Evolutionary conservation across 2,888 invertebrate genomes (phyloP).

Genomic region (Heliconius erato): DNA sequence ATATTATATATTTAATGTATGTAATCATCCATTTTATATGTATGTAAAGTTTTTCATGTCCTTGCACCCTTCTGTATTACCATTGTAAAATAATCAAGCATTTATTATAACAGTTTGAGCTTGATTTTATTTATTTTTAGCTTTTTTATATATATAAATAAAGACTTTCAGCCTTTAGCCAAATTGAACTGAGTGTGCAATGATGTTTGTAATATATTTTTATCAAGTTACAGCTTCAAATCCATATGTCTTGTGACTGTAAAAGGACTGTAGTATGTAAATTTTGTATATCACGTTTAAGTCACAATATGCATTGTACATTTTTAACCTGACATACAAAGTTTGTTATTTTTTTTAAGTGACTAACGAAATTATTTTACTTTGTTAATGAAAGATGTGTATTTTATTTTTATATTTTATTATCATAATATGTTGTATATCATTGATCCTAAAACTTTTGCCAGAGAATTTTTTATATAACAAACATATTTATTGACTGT

Average conservation of each 20-base stretch:
- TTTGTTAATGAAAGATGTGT: conserved; percentile 50
- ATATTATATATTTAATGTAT: conserved; percentile 32
- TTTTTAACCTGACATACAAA: neutral
- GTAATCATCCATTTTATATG: conserved; percentile 35
- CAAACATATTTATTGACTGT: conserved; percentile 43
- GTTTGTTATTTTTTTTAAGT: conserved; percentile 24
- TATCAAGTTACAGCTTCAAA: neutral
- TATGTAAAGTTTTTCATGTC: conserved; percentile 38
- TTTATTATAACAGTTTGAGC: conserved; percentile 29
- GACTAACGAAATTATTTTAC: conserved; percentile 39
- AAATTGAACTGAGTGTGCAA: conserved; percentile 5
- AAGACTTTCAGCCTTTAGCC: neutral
- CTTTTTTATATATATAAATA: conserved; percentile 2
- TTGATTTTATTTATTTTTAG: conserved; percentile 26
- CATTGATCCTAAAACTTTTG: conserved; percentile 40
- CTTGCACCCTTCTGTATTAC: conserved; percentile 37
- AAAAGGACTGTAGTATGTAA: conserved; percentile 5
- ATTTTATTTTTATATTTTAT: conserved; percentile 53
- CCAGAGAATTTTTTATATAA: conserved; percentile 39
- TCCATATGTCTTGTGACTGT: conserved; percentile 2
- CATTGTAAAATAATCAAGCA: conserved; percentile 27
- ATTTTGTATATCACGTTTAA: conserved; percentile 11
- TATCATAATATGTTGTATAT: conserved; percentile 41
- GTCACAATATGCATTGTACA: conserved; percentile 24
- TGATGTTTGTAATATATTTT: neutral